Percentiles rank a stretch among this genome's conserved stretches.
phyloP scores from a whole-genome alignment of 1,140 invertebrate species.

The Nephila pilipes region DNA sequence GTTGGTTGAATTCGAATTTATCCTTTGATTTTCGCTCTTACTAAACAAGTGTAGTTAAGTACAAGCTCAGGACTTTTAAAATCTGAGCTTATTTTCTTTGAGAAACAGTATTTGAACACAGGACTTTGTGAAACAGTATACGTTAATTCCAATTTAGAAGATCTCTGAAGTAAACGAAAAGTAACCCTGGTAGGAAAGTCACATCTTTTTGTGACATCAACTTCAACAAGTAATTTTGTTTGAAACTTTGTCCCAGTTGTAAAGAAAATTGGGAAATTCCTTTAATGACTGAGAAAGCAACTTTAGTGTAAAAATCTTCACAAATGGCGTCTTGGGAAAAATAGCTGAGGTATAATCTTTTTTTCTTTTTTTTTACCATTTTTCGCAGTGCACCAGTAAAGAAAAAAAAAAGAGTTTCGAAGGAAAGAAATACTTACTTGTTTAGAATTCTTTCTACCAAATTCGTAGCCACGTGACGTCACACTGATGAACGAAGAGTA shows the following conservation, averaged over 20 bases:
- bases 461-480: background rate
- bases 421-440: background rate
- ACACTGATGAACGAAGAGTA: background rate
- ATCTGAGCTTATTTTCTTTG: too few species aligned
- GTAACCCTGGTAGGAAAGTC: background rate
- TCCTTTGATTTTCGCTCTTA: too few species aligned
- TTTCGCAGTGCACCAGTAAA: background rate
- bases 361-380: background rate
- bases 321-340: background rate
- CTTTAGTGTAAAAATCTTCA: background rate
- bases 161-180: background rate
- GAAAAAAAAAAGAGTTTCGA: background rate
- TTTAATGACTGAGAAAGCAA: background rate
- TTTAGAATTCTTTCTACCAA: background rate
- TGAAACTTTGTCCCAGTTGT: background rate
- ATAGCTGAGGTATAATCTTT: background rate
- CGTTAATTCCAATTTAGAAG: background rate
- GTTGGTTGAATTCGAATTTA: too few species aligned
- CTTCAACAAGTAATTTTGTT: slow-evolving; percentile 17
- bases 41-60: too few species aligned
- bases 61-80: too few species aligned
- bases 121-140: background rate
- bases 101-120: too few species aligned
- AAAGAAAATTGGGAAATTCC: background rate
- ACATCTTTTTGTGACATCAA: background rate